Percentiles rank a stretch among this genome's conserved stretches.
Evolutionary conservation across 2,113 vertebrate genomes (phyloP).

Genomic region (Theristicus caerulescens): DNA sequence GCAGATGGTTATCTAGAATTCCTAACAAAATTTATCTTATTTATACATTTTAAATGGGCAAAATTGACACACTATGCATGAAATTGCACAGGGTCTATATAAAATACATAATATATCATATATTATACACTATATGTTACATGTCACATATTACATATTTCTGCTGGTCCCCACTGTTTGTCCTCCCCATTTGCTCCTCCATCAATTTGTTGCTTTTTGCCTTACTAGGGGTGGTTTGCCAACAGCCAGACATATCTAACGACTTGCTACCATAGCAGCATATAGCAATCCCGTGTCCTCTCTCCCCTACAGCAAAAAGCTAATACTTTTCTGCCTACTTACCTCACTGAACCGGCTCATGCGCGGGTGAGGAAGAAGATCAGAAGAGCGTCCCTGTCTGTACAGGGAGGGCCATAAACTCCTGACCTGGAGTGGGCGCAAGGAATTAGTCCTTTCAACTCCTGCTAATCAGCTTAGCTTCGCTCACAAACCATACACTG

Average conservation of each 20-base stretch:
- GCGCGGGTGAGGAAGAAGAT: not conserved
- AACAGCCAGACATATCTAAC: not conserved
- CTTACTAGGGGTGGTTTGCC: not conserved
- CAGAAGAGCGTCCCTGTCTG: not conserved
- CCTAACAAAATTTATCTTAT: not conserved
- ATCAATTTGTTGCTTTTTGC: not conserved
- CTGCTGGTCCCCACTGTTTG: not conserved
- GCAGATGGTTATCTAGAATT: not conserved
- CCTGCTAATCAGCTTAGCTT: not conserved
- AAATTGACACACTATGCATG: not conserved
- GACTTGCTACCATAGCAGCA: not conserved
- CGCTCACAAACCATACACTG: not conserved
- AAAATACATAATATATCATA: too few relatives aligned
- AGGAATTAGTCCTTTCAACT: conserved; percentile 1
- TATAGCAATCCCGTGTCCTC: not conserved
- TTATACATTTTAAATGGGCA: not conserved
- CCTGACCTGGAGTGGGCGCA: not conserved
- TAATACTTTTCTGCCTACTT: not conserved
- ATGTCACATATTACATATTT: not conserved
- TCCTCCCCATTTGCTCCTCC: not conserved
- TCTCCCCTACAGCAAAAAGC: not conserved
- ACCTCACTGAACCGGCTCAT: not conserved
- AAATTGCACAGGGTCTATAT: not conserved
- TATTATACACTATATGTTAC: too few relatives aligned
- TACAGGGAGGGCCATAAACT: not conserved